phyloP scores from a whole-genome alignment of 2,797 vertebrate species.

The Intellagama lesueurii region DNA sequence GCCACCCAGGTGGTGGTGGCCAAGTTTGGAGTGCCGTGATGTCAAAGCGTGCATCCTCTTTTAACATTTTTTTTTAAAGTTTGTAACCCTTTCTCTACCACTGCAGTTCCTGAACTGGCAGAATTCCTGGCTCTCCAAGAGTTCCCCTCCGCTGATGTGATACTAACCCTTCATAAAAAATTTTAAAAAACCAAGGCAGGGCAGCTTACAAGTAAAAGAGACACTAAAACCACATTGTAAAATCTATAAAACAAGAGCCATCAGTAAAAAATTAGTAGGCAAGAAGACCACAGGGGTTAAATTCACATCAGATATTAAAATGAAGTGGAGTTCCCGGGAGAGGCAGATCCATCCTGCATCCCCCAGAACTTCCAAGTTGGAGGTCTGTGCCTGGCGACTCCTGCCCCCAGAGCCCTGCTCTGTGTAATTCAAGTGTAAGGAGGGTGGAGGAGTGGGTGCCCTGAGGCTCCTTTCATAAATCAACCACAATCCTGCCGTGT shows the following conservation, averaged over 20 bases:
- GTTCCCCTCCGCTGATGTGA: neutral
- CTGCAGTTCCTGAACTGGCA: constrained; percentile 37
- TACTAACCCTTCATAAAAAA: too few species aligned
- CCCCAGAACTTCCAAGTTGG: neutral
- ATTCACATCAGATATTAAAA: neutral
- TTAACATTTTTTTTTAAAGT: neutral
- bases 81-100: constrained; percentile 32
- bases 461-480: neutral
- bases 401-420: neutral
- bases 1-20: too few species aligned
- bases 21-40: neutral
- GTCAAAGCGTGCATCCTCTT: neutral
- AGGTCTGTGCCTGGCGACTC: neutral
- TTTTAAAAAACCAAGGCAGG: too few species aligned
- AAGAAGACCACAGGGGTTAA: neutral
- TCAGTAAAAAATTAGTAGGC: neutral
- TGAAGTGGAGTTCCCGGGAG: too few species aligned
- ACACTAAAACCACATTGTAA: too few species aligned
- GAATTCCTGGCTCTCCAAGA: constrained; percentile 42
- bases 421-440: too few species aligned
- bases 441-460: too few species aligned
- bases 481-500: neutral
- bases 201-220: neutral
- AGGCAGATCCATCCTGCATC: too few species aligned
- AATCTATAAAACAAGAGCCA: neutral